Evolutionary conservation across 2,888 invertebrate species (phyloP).

Genomic region (Rhingia campestris): DNA sequence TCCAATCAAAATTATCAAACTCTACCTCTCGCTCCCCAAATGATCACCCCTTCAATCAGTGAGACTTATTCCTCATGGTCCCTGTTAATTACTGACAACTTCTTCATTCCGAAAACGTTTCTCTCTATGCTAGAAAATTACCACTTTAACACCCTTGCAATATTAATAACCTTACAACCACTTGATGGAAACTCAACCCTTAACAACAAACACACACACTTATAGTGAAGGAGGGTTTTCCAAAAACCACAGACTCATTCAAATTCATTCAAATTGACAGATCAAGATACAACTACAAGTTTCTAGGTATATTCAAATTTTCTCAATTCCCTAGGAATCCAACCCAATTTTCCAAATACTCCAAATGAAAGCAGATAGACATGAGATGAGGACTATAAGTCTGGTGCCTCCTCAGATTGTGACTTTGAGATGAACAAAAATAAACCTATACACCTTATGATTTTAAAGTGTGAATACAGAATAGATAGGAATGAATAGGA

Average conservation of each 20-base stretch:
- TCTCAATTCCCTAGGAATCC: constrained; percentile 22
- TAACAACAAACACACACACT: not conserved
- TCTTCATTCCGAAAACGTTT: constrained; percentile 15
- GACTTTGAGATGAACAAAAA: constrained; percentile 14
- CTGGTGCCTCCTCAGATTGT: constrained; percentile 20
- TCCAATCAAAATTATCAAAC: not conserved
- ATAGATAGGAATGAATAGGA: not conserved
- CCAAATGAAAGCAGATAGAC: constrained; percentile 12
- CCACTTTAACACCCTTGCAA: constrained; percentile 41
- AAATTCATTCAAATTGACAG: constrained; percentile 57
- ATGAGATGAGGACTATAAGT: constrained; percentile 10
- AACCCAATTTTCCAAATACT: not conserved
- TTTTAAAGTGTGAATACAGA: constrained; percentile 37
- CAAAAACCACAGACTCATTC: constrained; percentile 46
- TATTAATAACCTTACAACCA: constrained; percentile 43
- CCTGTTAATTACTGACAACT: constrained; percentile 53
- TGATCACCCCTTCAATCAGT: constrained; percentile 18
- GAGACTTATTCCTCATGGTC: constrained; percentile 20
- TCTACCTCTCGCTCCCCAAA: not conserved
- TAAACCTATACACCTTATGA: constrained; percentile 1
- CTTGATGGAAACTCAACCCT: constrained; percentile 29
- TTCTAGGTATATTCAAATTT: not conserved
- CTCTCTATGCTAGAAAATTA: constrained; percentile 22
- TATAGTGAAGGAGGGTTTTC: not conserved
- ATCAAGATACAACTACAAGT: constrained; percentile 45